Evolutionary conservation across 2,797 vertebrate species (phyloP), one percentile per base, ranked within the genome.

Genomic region (Bucorvus abyssinicus): DNA sequence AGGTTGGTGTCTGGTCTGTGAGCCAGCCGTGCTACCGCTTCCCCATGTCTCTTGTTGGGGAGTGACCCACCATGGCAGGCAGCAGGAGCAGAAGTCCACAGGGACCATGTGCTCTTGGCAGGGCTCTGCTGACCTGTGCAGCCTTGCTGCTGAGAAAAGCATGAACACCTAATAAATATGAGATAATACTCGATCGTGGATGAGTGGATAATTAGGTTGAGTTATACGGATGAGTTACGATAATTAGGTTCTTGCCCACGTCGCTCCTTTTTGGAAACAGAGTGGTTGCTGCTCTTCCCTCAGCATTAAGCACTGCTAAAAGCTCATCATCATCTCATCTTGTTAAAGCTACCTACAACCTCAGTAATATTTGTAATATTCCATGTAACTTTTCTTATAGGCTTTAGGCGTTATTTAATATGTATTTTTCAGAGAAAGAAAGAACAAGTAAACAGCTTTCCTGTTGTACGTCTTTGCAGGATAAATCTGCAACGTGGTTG

Each of bases 181-280:
- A 38, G 36, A 52, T n/a, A 55, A 42, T 34, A n/a, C 57, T 57
- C 68, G 27, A 1, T 83, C 63, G 67, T 23, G 81, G 92, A 24
- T 74, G 92, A 84, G 70, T 56, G 70, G 70, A 6, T 87, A 84
- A 88, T 90, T 67, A 70, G 92, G 92, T 45, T 94, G 87, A 74
- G 89, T 61, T 78, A 20, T 23, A 56, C 64, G 87, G 77, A 26
- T 91, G 93, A 89, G 81, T 65, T 87, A 34, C 14, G 2, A 10
- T 91, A 84, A 73, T 91, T 10, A 38, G 90, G 73, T 52, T 91
- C 81, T 64, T 93, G 81, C 81, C 87, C 87, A 80, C 34, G 5
- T 55, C 64, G 71, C 81, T 79, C 24, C 76, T 59, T 73, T 61
- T 27, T 59, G 67, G 36, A 79, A 52, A 17, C 57, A 21, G 32